phyloP scores from a whole-genome alignment of 2,797 vertebrate genomes.

The Propithecus deckenii region DNA sequence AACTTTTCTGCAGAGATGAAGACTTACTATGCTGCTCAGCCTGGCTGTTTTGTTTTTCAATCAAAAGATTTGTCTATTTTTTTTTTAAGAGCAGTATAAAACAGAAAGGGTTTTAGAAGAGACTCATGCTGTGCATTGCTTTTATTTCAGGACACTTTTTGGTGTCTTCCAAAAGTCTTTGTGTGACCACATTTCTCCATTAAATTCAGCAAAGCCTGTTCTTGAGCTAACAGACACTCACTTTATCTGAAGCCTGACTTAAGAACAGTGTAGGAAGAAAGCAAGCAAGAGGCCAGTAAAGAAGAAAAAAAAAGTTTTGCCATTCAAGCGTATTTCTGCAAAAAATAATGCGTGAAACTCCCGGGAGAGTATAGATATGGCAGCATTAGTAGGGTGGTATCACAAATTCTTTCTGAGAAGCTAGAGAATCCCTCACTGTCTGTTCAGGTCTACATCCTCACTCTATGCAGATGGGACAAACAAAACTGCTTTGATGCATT shows the following conservation, averaged over 20 bases:
- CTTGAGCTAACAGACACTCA: background rate
- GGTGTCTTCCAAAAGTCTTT: background rate
- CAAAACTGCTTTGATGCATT: background rate
- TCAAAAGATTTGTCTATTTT: background rate
- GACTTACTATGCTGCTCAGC: background rate
- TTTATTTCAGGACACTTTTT: slow-evolving; percentile 27
- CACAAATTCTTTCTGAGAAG: background rate
- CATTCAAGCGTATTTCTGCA: background rate
- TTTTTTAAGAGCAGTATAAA: background rate
- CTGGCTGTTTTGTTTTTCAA: background rate
- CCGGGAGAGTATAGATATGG: background rate
- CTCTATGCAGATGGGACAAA: background rate
- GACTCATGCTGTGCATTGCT: background rate
- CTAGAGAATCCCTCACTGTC: background rate
- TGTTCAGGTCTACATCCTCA: background rate
- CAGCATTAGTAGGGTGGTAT: background rate
- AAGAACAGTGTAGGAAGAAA: background rate
- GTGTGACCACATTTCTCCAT: background rate
- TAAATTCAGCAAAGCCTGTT: slow-evolving; percentile 36
- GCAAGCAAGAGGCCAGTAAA: background rate
- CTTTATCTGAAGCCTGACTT: background rate
- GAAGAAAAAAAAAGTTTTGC: background rate
- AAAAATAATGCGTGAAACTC: background rate
- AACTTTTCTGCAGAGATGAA: background rate
- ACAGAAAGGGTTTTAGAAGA: background rate